Percentiles rank a stretch among this genome's conserved stretches.
These are phyloP conservation scores for Cremastobaeus sp. DNA, from an alignment of 2,888 invertebrate genomes.

Conservation along the genomic window DNA sequence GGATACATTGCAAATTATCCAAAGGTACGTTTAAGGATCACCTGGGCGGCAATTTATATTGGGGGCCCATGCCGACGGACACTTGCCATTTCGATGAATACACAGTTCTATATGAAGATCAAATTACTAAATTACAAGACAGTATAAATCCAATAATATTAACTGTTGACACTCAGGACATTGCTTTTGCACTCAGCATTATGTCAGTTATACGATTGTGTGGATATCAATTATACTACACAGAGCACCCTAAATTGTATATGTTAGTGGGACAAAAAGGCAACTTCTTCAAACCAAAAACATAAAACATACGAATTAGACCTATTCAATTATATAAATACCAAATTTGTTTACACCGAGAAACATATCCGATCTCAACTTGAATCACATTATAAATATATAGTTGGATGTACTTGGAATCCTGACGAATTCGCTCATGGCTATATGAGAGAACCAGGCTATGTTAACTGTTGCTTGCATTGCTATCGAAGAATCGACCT, in stretches of 20 bases:
- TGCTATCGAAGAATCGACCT: too few relatives aligned
- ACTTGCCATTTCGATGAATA: neutral
- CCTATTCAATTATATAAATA: constrained; percentile 60
- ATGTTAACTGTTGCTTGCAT: too few relatives aligned
- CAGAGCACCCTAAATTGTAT: constrained; percentile 47
- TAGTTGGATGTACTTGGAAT: neutral
- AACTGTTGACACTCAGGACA: neutral
- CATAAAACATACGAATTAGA: constrained; percentile 42
- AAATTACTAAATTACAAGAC: neutral
- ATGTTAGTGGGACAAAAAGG: constrained; percentile 28
- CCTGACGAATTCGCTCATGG: constrained; percentile 14
- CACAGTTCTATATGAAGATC: neutral
- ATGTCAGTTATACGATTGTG: neutral
- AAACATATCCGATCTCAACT: neutral
- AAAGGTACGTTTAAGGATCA: neutral
- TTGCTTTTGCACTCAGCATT: neutral
- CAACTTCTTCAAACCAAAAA: neutral
- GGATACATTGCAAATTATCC: neutral
- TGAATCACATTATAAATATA: neutral
- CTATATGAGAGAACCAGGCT: constrained; percentile 3
- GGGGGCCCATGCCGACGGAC: neutral
- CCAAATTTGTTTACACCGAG: constrained; percentile 66
- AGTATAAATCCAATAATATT: neutral
- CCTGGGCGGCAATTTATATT: neutral
- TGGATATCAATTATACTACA: constrained; percentile 15